These are phyloP conservation scores for Heliconius nattereri DNA, from an alignment of 1,140 invertebrate genomes.

Conservation along the genomic window DNA sequence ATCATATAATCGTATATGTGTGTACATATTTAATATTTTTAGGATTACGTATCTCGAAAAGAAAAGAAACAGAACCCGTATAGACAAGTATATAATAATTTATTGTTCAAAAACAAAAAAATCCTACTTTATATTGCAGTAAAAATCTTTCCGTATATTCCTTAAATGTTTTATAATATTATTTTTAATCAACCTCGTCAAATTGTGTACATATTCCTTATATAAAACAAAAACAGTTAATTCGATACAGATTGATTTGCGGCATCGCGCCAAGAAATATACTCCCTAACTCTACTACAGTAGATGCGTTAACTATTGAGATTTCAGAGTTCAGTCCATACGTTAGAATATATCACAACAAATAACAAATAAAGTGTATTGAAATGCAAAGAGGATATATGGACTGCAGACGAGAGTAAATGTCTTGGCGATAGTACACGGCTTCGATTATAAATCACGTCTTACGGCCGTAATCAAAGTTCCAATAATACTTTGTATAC, in stretches of 20 bases:
- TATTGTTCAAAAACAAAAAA: too few species aligned
- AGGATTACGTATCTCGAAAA: too few species aligned
- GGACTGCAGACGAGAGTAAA: not conserved
- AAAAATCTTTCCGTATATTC: too few species aligned
- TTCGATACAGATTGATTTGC: not conserved
- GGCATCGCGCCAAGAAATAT: not conserved
- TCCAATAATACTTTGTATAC: not conserved
- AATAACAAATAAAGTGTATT: slow-evolving; percentile 5
- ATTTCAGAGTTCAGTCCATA: not conserved
- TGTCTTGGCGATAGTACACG: slow-evolving; percentile 5
- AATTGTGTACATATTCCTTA: not conserved
- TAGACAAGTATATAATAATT: too few species aligned
- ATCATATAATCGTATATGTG: too few species aligned
- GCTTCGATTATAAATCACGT: not conserved
- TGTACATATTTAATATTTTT: too few species aligned
- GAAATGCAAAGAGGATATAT: not conserved
- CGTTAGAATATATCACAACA: slow-evolving; percentile 8
- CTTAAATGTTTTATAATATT: too few species aligned
- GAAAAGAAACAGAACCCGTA: too few species aligned
- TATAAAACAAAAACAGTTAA: not conserved
- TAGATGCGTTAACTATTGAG: not conserved
- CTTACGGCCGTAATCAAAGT: not conserved
- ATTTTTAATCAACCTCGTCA: too few species aligned
- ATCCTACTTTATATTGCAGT: too few species aligned
- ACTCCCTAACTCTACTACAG: not conserved